Conservation (phyloP, 30 jellyfish, hydroid and myxozoan species). For the Rhopilema esculentum region DNA sequence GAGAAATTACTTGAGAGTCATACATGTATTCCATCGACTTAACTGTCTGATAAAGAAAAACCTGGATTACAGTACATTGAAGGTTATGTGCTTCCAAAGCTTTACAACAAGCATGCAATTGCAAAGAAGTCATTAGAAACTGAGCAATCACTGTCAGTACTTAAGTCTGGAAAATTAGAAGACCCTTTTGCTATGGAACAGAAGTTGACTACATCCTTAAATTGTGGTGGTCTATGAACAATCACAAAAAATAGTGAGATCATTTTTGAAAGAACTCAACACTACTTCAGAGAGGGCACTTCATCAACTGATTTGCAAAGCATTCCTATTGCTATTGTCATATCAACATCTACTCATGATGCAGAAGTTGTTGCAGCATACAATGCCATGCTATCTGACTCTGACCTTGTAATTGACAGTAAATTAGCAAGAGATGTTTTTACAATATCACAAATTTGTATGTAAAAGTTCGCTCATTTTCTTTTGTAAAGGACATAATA, state of each 20-base stretch:
- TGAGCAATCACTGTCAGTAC: slow-evolving; percentile 1
- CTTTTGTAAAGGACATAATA: too few species aligned
- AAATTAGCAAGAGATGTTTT: too few species aligned
- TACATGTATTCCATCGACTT: not conserved
- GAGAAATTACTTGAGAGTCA: not conserved
- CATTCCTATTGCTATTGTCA: too few species aligned
- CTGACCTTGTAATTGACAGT: too few species aligned
- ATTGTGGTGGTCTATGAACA: slow-evolving; percentile 3
- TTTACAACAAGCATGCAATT: not conserved
- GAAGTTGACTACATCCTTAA: not conserved
- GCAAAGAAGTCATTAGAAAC: slow-evolving; percentile 1
- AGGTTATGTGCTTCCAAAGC: slow-evolving; percentile 28
- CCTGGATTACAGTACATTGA: slow-evolving; percentile 17
- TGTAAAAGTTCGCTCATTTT: too few species aligned
- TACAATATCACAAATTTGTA: too few species aligned
- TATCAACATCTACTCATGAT: too few species aligned
- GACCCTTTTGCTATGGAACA: not conserved
- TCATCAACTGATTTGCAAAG: not conserved
- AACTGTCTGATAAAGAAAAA: slow-evolving; percentile 31
- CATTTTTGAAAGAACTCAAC: slow-evolving; percentile 1
- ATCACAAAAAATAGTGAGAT: not conserved
- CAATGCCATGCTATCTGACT: too few species aligned
- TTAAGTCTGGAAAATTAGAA: not conserved
- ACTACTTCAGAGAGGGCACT: slow-evolving; percentile 1
- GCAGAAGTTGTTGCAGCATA: too few species aligned